These are phyloP conservation scores for Drosophila mettleri DNA, from an alignment of 2,888 invertebrate species.

Conservation along the genomic window DNA sequence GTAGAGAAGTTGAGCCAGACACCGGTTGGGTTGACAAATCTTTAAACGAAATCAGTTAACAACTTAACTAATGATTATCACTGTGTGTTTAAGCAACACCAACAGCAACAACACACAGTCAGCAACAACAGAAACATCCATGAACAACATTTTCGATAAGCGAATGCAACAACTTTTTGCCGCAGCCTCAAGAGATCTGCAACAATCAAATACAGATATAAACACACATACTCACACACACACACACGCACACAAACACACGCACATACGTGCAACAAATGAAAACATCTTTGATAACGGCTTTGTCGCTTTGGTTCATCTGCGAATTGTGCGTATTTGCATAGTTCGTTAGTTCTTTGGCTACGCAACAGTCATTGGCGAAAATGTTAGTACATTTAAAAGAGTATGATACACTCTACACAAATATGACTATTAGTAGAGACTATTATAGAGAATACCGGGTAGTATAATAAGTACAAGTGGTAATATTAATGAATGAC, in stretches of 20 bases:
- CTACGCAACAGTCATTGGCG: background rate
- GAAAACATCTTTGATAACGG: conserved; percentile 70
- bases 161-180: conserved; percentile 30
- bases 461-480: background rate
- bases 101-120: conserved; percentile 31
- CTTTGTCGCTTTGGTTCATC: conserved; percentile 67
- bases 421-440: background rate
- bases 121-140: conserved; percentile 12
- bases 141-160: conserved; percentile 42
- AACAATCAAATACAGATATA: conserved; percentile 42
- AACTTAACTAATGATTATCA: conserved; percentile 81
- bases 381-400: conserved; percentile 49
- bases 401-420: too few relatives aligned
- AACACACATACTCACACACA: conserved; percentile 5
- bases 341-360: conserved; percentile 27
- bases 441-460: background rate
- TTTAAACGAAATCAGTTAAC: conserved; percentile 78
- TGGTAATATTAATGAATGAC: background rate
- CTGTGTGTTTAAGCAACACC: conserved; percentile 62
- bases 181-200: conserved; percentile 37
- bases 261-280: conserved; percentile 24
- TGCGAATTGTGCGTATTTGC: conserved; percentile 51
- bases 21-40: conserved; percentile 64
- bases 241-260: background rate
- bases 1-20: conserved; percentile 21